Evolutionary conservation across 2,888 invertebrate species (phyloP).

Genomic region (Amphipoea lucens): DNA sequence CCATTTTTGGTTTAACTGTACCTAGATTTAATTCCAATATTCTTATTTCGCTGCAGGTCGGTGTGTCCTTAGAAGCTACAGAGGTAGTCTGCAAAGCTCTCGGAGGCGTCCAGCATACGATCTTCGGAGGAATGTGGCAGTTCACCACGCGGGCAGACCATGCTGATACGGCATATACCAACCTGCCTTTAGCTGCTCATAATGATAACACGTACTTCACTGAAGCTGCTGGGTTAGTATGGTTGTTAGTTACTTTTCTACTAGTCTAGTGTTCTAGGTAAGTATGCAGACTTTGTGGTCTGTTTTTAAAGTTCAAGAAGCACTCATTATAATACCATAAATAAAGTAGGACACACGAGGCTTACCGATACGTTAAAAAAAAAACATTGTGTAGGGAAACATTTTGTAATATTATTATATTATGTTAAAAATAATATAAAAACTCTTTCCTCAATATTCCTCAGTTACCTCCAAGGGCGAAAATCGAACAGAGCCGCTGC

Average conservation of each 20-base stretch:
- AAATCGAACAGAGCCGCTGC: neutral
- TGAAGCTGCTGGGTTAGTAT: conserved; percentile 92
- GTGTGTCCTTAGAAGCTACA: conserved; percentile 86
- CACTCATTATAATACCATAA: neutral
- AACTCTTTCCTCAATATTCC: neutral
- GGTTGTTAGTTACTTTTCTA: neutral
- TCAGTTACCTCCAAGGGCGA: no score
- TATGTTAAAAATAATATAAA: neutral
- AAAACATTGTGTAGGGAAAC: no score
- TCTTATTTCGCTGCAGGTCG: conserved; percentile 80
- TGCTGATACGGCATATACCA: conserved; percentile 94
- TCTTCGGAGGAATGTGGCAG: conserved; percentile 94
- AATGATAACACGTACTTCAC: conserved; percentile 95
- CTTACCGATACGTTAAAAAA: no score
- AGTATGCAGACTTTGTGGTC: neutral
- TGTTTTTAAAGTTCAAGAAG: neutral
- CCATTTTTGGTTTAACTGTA: neutral
- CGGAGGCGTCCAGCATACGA: conserved; percentile 92
- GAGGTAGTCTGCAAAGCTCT: conserved; percentile 89
- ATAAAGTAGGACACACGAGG: no score
- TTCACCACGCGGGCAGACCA: conserved; percentile 91
- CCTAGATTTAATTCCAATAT: neutral
- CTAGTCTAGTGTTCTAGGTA: neutral
- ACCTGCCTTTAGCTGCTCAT: conserved; percentile 92
- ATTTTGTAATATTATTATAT: neutral